phyloP scores from a whole-genome alignment of 2,888 invertebrate species.

The Pogonocherus hispidulus region DNA sequence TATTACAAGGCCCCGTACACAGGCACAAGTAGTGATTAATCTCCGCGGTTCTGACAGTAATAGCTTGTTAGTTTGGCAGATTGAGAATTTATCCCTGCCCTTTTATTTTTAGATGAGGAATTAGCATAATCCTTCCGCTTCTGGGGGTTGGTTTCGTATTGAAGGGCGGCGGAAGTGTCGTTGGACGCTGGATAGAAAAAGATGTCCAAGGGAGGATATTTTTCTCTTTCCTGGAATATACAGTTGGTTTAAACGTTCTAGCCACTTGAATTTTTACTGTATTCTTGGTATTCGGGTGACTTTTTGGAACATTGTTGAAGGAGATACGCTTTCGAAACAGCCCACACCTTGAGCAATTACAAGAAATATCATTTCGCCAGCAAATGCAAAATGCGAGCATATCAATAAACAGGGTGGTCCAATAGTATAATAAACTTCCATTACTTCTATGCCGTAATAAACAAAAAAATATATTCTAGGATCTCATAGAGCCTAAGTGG shows the following conservation, averaged over 20 bases:
- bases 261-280: too few species aligned
- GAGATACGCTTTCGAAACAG: too few species aligned
- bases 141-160: background rate
- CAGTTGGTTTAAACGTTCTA: background rate
- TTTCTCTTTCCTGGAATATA: background rate
- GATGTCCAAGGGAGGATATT: background rate
- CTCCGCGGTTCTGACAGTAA: conserved; percentile 13
- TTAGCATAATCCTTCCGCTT: conserved; percentile 10
- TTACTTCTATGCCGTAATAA: too few species aligned
- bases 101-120: conserved; percentile 22
- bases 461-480: too few species aligned
- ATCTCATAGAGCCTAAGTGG: too few species aligned
- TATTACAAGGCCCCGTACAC: conserved; percentile 5
- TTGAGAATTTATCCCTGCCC: conserved; percentile 18
- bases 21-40: conserved; percentile 16
- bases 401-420: too few species aligned
- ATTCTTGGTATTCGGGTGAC: too few species aligned
- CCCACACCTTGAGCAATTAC: too few species aligned
- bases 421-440: too few species aligned
- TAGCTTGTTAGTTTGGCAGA: conserved; percentile 32
- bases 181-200: background rate
- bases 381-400: too few species aligned
- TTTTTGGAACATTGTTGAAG: too few species aligned
- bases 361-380: too few species aligned
- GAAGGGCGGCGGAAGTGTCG: background rate